Percentiles rank a stretch among this genome's conserved stretches.
phyloP scores from a whole-genome alignment of 2,113 vertebrate species.

The Bostrychus sinensis region DNA sequence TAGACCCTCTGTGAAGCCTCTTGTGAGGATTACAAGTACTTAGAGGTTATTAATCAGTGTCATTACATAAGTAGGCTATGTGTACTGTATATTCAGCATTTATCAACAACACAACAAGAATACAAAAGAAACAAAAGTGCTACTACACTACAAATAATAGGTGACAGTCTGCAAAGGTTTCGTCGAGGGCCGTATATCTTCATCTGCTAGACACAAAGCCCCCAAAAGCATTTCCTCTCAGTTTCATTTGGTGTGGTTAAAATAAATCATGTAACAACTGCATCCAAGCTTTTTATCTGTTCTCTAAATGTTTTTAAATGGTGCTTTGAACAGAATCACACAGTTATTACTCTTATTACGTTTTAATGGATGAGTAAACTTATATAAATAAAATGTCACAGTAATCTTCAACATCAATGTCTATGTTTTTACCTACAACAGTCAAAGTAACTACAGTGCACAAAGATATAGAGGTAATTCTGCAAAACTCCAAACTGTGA shows the following conservation, averaged over 20 bases:
- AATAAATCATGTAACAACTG: neutral
- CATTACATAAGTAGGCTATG: neutral
- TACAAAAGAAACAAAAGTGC: neutral
- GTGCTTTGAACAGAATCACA: neutral
- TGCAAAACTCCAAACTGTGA: neutral
- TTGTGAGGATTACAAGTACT: constrained; percentile 2
- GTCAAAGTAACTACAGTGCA: too few relatives aligned
- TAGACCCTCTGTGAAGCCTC: neutral
- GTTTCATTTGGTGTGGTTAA: neutral
- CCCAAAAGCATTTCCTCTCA: neutral
- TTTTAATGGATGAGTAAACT: too few relatives aligned
- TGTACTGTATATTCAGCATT: neutral
- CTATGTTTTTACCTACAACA: too few relatives aligned
- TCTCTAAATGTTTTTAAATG: neutral
- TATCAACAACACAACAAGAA: neutral
- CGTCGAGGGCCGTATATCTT: neutral
- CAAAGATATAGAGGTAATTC: too few relatives aligned
- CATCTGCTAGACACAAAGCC: neutral
- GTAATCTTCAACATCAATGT: too few relatives aligned
- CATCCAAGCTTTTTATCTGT: neutral
- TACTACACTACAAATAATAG: neutral
- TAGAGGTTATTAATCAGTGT: neutral
- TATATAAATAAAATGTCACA: too few relatives aligned
- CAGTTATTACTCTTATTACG: too few relatives aligned
- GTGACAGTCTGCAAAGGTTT: neutral